Conservation (phyloP, 2,797 vertebrate genomes). For the Ataeniobius toweri region DNA sequence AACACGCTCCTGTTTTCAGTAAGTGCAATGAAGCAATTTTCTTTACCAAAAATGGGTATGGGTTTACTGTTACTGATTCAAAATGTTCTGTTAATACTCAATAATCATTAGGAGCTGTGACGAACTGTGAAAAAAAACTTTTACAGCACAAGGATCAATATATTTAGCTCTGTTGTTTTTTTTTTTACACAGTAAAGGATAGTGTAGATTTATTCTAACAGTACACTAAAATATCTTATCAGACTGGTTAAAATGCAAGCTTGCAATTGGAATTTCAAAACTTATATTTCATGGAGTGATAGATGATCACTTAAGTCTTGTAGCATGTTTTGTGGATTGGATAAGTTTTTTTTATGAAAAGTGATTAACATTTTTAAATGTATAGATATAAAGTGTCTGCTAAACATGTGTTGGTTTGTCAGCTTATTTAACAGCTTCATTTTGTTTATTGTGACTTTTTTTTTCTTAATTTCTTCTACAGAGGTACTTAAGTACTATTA, state of each 20-base stretch:
- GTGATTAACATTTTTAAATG: not conserved
- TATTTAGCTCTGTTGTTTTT: not conserved
- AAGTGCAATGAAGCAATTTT: constrained; percentile 16
- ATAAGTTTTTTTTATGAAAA: not conserved
- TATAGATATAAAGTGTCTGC: not conserved
- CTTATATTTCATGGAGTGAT: no score
- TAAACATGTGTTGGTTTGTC: not conserved
- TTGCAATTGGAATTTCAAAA: no score
- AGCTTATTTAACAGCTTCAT: not conserved
- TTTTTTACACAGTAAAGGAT: not conserved
- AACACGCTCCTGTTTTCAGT: constrained; percentile 22
- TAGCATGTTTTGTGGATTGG: not conserved
- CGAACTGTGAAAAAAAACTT: not conserved
- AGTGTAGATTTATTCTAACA: not conserved
- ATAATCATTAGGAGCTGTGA: not conserved
- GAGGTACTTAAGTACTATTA: not conserved
- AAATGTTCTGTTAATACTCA: not conserved
- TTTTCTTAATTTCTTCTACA: no score
- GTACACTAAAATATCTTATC: not conserved
- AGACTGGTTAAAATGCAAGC: no score
- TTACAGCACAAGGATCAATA: not conserved
- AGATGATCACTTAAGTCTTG: no score
- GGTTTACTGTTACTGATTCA: not conserved
- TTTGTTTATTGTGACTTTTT: not conserved
- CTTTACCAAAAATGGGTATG: not conserved